A percentile compares a stretch with the other conserved stretches of the same genome.
Conservation (phyloP, 2,113 vertebrate genomes). For the Climacteris rufus region DNA sequence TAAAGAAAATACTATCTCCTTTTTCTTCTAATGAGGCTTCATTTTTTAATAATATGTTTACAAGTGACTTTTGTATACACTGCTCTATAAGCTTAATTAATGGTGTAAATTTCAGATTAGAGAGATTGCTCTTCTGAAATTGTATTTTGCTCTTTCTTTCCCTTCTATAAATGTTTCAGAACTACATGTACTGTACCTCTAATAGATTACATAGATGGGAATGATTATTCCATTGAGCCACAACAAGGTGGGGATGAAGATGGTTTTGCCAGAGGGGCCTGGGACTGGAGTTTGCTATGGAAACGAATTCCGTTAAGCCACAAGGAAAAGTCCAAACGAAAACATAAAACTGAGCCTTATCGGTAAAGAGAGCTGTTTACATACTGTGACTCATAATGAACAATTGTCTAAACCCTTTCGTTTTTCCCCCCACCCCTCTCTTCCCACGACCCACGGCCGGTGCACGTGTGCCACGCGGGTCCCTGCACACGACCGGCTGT, state of each 20-base stretch:
- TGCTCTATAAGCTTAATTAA: neutral
- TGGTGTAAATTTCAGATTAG: slow-evolving; percentile 25
- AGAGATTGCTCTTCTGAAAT: slow-evolving; percentile 65
- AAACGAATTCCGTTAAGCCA: slow-evolving; percentile 93
- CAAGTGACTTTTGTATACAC: neutral
- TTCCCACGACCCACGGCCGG: slow-evolving; percentile 45
- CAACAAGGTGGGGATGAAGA: slow-evolving; percentile 99
- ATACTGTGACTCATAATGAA: neutral
- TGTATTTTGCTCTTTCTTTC: slow-evolving; percentile 73
- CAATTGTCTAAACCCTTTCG: slow-evolving; percentile 65
- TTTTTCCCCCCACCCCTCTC: slow-evolving; percentile 71
- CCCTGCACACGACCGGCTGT: slow-evolving; percentile 44
- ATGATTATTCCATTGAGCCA: slow-evolving; percentile 96
- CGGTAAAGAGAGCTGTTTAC: slow-evolving; percentile 83
- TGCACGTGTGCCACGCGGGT: slow-evolving; percentile 47
- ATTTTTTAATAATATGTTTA: neutral
- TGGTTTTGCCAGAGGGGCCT: slow-evolving; percentile 95
- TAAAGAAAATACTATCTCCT: neutral
- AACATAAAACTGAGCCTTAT: slow-evolving; percentile 94
- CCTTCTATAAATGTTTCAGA: slow-evolving; percentile 87
- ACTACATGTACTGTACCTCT: slow-evolving; percentile 97
- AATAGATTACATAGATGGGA: slow-evolving; percentile 99
- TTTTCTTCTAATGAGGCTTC: neutral
- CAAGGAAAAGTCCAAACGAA: slow-evolving; percentile 93
- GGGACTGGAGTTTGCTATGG: slow-evolving; percentile 99